A percentile compares a stretch with the other conserved stretches of the same genome.
phyloP scores from a whole-genome alignment of 37 sponge, comb jelly and placozoan species.

The Petrosia ficiformis region DNA sequence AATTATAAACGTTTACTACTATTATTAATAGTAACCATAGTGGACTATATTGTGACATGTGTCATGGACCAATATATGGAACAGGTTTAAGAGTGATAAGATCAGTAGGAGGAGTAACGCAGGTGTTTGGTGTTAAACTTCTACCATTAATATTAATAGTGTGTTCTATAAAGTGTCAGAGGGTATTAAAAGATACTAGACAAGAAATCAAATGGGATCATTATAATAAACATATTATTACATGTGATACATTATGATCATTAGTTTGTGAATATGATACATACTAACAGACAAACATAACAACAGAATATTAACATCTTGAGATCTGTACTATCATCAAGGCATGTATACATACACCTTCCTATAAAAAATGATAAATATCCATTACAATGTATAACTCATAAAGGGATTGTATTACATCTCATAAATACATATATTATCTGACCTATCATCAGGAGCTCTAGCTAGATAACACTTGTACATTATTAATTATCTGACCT shows the following conservation, averaged over 20 bases:
- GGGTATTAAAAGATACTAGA: conserved; percentile 3
- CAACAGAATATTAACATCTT: too few relatives aligned
- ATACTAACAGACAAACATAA: too few relatives aligned
- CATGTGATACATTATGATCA: too few relatives aligned
- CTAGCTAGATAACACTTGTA: conserved; percentile 92
- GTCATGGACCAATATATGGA: conserved; percentile 72
- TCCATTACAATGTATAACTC: too few relatives aligned
- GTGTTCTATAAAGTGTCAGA: conserved; percentile 43
- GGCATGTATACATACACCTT: too few relatives aligned
- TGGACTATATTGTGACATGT: conserved; percentile 66
- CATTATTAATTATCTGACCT: too few relatives aligned
- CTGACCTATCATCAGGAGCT: conserved; percentile 84
- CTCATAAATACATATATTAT: not conserved
- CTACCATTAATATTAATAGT: conserved; percentile 65
- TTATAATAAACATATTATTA: too few relatives aligned
- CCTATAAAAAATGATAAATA: not conserved
- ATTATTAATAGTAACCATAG: not conserved
- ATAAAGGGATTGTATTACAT: too few relatives aligned
- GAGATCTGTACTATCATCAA: too few relatives aligned
- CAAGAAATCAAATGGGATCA: too few relatives aligned
- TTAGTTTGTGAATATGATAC: too few relatives aligned
- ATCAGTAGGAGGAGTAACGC: not conserved
- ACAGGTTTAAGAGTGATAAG: conserved; percentile 57
- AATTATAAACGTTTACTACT: not conserved
- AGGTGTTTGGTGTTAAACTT: conserved; percentile 27